These are phyloP conservation scores for Disparrhopalites patrizii DNA, from an alignment of 2,888 invertebrate species.

Conservation along the genomic window DNA sequence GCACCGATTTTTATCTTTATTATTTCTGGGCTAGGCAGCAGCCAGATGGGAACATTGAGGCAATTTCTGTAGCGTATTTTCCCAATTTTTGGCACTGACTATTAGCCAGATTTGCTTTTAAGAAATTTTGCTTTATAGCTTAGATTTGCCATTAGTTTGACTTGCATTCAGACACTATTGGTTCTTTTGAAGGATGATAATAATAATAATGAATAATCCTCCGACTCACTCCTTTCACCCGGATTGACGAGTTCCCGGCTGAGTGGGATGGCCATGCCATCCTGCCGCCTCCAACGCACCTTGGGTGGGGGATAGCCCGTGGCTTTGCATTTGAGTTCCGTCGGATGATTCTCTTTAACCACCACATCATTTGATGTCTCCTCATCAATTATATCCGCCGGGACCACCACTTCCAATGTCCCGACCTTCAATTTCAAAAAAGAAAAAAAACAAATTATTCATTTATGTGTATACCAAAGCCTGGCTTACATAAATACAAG, in stretches of 20 bases:
- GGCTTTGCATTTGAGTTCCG: constrained; percentile 49
- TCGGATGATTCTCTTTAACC: constrained; percentile 49
- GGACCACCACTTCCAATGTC: constrained; percentile 50
- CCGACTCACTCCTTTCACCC: constrained; percentile 38
- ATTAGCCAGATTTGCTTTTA: too few species aligned
- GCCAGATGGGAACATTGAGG: too few species aligned
- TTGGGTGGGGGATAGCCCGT: constrained; percentile 50
- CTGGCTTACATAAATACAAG: too few species aligned
- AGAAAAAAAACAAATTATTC: too few species aligned
- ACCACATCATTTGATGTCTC: constrained; percentile 51
- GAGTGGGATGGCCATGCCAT: constrained; percentile 47
- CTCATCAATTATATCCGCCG: constrained; percentile 48
- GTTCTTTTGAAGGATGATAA: background rate
- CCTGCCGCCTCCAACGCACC: constrained; percentile 50
- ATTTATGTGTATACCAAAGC: too few species aligned
- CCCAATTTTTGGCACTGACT: too few species aligned
- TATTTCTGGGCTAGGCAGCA: too few species aligned
- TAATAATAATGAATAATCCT: background rate
- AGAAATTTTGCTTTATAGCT: too few species aligned
- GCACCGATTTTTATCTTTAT: too few species aligned
- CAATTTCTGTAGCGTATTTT: too few species aligned
- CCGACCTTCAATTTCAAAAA: constrained; percentile 46
- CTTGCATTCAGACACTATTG: too few species aligned
- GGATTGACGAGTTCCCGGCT: constrained; percentile 42
- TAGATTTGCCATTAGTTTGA: too few species aligned